Evolutionary conservation across 2,113 vertebrate genomes (phyloP).

Genomic region (Sylvilagus bachmani): DNA sequence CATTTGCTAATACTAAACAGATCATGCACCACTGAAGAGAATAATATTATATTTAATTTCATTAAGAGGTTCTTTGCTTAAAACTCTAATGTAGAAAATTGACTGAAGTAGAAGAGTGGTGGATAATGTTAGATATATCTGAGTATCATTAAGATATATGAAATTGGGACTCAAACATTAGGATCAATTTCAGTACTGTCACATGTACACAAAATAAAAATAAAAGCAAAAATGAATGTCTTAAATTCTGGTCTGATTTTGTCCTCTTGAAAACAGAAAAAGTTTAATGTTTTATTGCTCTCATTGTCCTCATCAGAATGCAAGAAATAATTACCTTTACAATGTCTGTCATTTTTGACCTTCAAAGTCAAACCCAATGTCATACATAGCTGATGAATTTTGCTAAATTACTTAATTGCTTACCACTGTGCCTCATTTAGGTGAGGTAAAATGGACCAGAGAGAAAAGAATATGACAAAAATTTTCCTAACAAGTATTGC

Average conservation of each 20-base stretch:
- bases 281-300: neutral
- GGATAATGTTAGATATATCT: neutral
- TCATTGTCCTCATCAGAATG: neutral
- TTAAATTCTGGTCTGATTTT: neutral
- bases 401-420: slow-evolving; percentile 43
- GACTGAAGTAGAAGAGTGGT: slow-evolving; percentile 12
- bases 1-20: slow-evolving; percentile 67
- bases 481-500: neutral
- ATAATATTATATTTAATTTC: slow-evolving; percentile 76
- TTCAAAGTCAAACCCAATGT: slow-evolving; percentile 42
- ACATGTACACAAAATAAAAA: neutral
- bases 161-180: neutral
- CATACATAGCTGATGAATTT: neutral
- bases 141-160: neutral
- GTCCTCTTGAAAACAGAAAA: slow-evolving; percentile 15
- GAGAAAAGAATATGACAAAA: neutral
- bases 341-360: neutral
- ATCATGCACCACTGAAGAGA: slow-evolving; percentile 62
- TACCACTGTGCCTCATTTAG: neutral
- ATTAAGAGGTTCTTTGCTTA: slow-evolving; percentile 73
- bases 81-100: slow-evolving; percentile 59
- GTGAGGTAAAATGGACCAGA: neutral
- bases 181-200: neutral
- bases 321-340: slow-evolving; percentile 45
- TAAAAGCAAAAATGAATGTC: neutral